Percentiles rank a stretch among this genome's conserved stretches.
Conservation (phyloP, 2,888 invertebrate species). For the Isoperla grammatica region DNA sequence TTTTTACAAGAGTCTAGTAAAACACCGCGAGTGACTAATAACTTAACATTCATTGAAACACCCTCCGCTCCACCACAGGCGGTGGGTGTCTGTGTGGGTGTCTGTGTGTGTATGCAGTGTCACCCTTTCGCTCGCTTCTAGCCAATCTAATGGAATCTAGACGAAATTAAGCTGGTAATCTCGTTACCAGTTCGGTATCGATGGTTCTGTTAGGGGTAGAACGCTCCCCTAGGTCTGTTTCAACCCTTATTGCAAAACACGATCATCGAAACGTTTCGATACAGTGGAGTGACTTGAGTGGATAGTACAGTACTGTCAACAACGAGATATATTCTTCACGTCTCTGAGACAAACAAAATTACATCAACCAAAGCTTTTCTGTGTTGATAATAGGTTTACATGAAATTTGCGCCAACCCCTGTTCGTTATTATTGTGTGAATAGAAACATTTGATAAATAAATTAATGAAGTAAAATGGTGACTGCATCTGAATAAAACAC, state of each 20-base stretch:
- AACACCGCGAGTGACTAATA: constrained; percentile 12
- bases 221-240: not conserved
- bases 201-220: constrained; percentile 15
- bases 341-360: too few relatives aligned
- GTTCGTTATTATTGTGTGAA: too few relatives aligned
- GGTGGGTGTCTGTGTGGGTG: too few relatives aligned
- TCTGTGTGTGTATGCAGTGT: too few relatives aligned
- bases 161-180: constrained; percentile 26
- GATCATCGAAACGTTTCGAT: constrained; percentile 6
- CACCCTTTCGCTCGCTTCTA: constrained; percentile 12
- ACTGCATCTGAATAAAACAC: too few relatives aligned
- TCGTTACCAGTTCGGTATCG: constrained; percentile 24
- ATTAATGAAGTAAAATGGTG: too few relatives aligned
- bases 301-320: too few relatives aligned
- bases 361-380: too few relatives aligned
- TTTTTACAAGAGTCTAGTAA: constrained; percentile 1
- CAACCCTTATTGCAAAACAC: constrained; percentile 12
- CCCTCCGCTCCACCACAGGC: not conserved
- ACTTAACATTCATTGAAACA: constrained; percentile 16
- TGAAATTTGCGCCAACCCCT: too few relatives aligned
- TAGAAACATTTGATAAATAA: too few relatives aligned
- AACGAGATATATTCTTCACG: too few relatives aligned
- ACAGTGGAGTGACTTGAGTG: not conserved
- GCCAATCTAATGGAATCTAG: constrained; percentile 26
- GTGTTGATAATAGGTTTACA: too few relatives aligned